Base-by-base conservation (phyloP, 2,888 invertebrate genomes). In the Aspidiotus destructor region DNA sequence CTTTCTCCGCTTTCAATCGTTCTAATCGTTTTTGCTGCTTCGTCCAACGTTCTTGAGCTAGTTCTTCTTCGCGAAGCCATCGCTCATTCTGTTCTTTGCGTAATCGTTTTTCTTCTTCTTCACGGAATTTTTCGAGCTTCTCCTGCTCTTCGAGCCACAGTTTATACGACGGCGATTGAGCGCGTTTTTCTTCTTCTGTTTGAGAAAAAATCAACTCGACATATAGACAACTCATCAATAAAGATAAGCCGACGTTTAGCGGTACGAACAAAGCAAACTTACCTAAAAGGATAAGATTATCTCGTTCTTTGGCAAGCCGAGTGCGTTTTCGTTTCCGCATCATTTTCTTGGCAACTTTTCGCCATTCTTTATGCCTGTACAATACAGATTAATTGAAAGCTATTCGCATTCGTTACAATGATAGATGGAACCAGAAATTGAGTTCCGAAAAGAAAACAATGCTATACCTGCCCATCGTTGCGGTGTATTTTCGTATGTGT, bases 261-360 rank as follows among this genome's bases (percentile, higher is more conserved):
- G 28, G 28, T 28, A 28, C 1, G 28, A 28, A 28, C 40, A 10
- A 8, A 28, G 28, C 13, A 40, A 41, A 70, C 17, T 64, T 76
- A 80, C 80, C 80, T 76, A 76, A 74, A 72, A 76, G 73, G 70
- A 76, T 73, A 65, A 74, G 67, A 71, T 76, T 76, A 75, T 86
- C 84, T 72, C 83, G 81, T 74, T 81, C 76, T 72, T 78, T 79
- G 1, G 89, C 90, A 67, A 77, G 74, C 73, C 77, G 75, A 72
- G 81, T 84, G 62, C 91, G 80, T 70, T 85, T 79, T 69, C 81
- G 81, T 76, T 85, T 85, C 70, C 90, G 81, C 77, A 89, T 82
- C 74, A 84, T 79, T 74, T 84, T 87, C 78, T 89, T 91, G 0
- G 83, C 86, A 71, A 82, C 74, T 78, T 84, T 85, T 73, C 91